Conservation (phyloP, 1,140 invertebrate genomes). For the Pygmarrhopalites habei region DNA sequence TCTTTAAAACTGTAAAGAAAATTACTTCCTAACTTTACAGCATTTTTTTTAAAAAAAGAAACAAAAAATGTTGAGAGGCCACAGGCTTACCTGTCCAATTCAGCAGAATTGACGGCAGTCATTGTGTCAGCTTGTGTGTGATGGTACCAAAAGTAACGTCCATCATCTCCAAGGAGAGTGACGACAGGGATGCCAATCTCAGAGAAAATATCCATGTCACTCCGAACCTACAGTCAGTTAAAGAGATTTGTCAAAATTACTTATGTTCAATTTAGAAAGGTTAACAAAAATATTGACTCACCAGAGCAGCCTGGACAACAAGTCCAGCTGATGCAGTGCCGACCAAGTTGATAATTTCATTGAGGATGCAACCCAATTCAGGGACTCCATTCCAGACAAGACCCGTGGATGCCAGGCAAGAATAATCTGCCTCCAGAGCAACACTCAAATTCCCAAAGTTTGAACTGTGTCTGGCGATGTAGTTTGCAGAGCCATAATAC, state of each 20-base stretch:
- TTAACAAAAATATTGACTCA: too few relatives aligned
- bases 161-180: constrained; percentile 40
- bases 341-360: constrained; percentile 45
- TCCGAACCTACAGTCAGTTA: too few relatives aligned
- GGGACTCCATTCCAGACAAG: constrained; percentile 40
- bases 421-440: constrained; percentile 51
- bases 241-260: too few relatives aligned
- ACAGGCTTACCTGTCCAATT: constrained; percentile 43
- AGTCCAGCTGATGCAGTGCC: too few relatives aligned
- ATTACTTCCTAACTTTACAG: too few relatives aligned
- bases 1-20: not conserved
- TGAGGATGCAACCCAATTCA: constrained; percentile 40
- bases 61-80: too few relatives aligned
- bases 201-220: constrained; percentile 19
- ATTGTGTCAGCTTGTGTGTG: constrained; percentile 42
- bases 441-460: constrained; percentile 42
- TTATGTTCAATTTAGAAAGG: too few relatives aligned
- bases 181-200: constrained; percentile 7
- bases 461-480: constrained; percentile 42
- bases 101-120: constrained; percentile 43
- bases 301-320: too few relatives aligned
- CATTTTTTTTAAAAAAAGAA: too few relatives aligned
- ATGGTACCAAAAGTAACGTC: constrained; percentile 47
- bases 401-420: constrained; percentile 48
- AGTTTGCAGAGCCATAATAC: constrained; percentile 42